phyloP scores from a whole-genome alignment of 1,140 invertebrate species.

The Eurytemora carolleeae region DNA sequence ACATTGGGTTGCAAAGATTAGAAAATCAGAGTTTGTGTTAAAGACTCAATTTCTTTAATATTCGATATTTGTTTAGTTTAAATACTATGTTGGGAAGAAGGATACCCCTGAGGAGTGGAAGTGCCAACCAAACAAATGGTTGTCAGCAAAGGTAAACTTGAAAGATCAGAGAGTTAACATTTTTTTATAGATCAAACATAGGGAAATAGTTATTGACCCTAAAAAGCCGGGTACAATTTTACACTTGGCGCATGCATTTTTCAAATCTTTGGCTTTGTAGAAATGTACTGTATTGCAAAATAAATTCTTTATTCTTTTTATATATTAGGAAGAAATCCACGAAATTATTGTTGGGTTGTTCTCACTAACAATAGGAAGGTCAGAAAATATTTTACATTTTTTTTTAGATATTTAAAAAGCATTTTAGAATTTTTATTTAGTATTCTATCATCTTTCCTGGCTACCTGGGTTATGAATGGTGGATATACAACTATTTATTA shows the following conservation, averaged over 20 bases:
- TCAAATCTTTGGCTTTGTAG: no score
- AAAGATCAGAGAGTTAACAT: no score
- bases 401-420: background rate
- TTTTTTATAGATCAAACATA: no score
- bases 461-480: slow-evolving; percentile 43
- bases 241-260: no score
- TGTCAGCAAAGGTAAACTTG: slow-evolving; percentile 36
- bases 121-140: slow-evolving; percentile 45
- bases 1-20: no score
- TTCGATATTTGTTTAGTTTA: slow-evolving; percentile 6
- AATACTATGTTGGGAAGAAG: background rate
- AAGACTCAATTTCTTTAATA: no score
- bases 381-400: background rate
- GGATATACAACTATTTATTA: slow-evolving; percentile 43
- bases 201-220: no score
- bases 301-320: no score
- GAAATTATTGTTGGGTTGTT: slow-evolving; percentile 41
- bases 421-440: slow-evolving; percentile 24
- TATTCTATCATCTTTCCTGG: slow-evolving; percentile 32
- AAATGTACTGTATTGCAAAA: no score
- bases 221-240: no score
- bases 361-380: slow-evolving; percentile 32
- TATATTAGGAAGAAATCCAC: slow-evolving; percentile 35
- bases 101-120: slow-evolving; percentile 42
- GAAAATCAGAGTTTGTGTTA: no score